Evolutionary conservation across 2,888 invertebrate genomes (phyloP), one percentile per base, ranked within the genome.

Genomic region (Tridacna crocea): DNA sequence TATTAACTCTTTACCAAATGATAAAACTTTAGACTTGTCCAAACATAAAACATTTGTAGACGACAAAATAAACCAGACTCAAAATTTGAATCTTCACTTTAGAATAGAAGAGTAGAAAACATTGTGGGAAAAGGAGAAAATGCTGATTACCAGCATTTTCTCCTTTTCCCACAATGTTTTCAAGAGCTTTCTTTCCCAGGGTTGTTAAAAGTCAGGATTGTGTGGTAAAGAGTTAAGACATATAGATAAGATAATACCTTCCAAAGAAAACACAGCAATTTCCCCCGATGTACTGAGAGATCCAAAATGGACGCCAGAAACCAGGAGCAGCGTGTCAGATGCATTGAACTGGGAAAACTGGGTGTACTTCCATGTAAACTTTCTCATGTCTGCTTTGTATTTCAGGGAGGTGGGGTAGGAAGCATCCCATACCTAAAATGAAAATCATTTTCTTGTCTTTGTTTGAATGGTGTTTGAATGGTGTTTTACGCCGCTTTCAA

Each of bases 311-410:
- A 97, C 97, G 22, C 98, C 98, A 8, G 97, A 97, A 0, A 98
- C 97, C 47, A 98, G 95, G 0, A 98, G 95, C 24, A 97, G 94
- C 0, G 97, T 97, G 94, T 97, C 97, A 13, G 96, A 96, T 89
- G 96, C 96, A 95, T 98, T 98, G 91, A 97, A 98, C 93, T 97
- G 97, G 0, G 97, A 97, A 94, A 96, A 97, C 94, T 97, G 97
- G 0, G 97, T 97, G 91, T 97, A 97, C 92, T 97, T 97, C 98
- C 98, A 98, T 87, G 96, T 96, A 91, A 97, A 97, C 36, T 95
- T 95, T 91, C 96, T 97, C 97, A 97, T 97, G 92, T 97, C 96
- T 88, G 96, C 95, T 84, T 96, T 96, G 94, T 96, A 96, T 76
- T 89, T 89, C 70, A 93, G 95, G 75, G 95, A 95, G 17, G 96